Evolutionary conservation across 2,797 vertebrate species (phyloP).

Genomic region (Halcyon chelicuti): DNA sequence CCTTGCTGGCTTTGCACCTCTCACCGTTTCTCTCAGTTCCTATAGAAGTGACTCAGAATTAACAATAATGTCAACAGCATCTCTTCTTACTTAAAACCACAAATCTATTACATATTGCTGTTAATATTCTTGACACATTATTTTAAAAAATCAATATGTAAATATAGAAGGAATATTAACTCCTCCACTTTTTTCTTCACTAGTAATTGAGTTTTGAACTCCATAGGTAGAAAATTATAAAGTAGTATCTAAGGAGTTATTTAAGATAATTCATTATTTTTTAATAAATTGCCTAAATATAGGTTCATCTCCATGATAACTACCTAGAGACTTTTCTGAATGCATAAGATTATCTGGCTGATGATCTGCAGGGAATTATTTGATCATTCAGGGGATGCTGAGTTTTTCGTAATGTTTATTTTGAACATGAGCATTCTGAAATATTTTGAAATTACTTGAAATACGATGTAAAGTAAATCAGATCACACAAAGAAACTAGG

Average conservation of each 20-base stretch:
- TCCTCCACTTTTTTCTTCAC: slow-evolving; percentile 16
- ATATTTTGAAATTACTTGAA: background rate
- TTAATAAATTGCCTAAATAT: slow-evolving; percentile 46
- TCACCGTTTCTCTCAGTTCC: background rate
- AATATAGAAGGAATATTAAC: slow-evolving; percentile 42
- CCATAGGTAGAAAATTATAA: slow-evolving; percentile 32
- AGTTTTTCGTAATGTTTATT: slow-evolving; percentile 11
- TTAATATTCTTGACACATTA: background rate
- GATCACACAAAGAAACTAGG: background rate
- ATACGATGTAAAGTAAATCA: background rate
- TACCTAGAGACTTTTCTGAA: slow-evolving; percentile 28
- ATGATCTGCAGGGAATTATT: background rate
- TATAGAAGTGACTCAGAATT: background rate
- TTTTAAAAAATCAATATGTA: slow-evolving; percentile 45
- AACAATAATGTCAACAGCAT: background rate
- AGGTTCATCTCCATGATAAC: slow-evolving; percentile 44
- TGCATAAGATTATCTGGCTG: slow-evolving; percentile 37
- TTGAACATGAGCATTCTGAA: background rate
- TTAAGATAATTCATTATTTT: slow-evolving; percentile 55
- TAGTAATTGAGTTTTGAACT: slow-evolving; percentile 43
- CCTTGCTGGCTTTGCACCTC: background rate
- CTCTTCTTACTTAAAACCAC: background rate
- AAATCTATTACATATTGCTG: slow-evolving; percentile 1
- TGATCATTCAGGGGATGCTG: background rate
- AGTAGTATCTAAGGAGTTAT: slow-evolving; percentile 32